A percentile compares a stretch with the other conserved stretches of the same genome.
Evolutionary conservation across 2,113 vertebrate species (phyloP).

Genomic region (Chionis minor): DNA sequence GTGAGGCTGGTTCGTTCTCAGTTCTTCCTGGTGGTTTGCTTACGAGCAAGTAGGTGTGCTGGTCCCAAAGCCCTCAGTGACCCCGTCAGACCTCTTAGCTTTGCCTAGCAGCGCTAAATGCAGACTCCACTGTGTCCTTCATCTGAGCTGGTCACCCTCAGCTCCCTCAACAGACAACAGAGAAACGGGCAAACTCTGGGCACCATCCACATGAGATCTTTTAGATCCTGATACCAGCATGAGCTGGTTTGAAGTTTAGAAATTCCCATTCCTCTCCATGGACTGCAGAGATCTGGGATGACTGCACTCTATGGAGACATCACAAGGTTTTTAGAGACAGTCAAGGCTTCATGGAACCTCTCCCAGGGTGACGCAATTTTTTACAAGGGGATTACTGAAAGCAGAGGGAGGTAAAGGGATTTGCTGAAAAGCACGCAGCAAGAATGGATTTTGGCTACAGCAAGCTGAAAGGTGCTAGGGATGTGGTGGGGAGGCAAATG

Average conservation of each 20-base stretch:
- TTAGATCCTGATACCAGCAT: neutral
- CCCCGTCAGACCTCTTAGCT: neutral
- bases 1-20: neutral
- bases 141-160: neutral
- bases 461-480: neutral
- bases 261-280: neutral
- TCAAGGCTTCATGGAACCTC: neutral
- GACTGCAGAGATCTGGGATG: neutral
- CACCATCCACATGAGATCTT: neutral
- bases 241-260: neutral
- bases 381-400: neutral
- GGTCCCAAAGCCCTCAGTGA: neutral
- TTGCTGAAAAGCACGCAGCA: neutral
- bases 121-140: neutral
- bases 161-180: neutral
- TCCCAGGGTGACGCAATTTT: neutral
- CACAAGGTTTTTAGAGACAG: neutral
- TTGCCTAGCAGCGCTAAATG: neutral
- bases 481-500: neutral
- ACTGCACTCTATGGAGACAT: fast-evolving
- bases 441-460: neutral
- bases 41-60: neutral
- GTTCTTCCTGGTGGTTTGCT: neutral
- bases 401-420: neutral
- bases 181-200: neutral